Conservation (phyloP, 2,888 invertebrate genomes). For the Nemotelus nigrinus region DNA sequence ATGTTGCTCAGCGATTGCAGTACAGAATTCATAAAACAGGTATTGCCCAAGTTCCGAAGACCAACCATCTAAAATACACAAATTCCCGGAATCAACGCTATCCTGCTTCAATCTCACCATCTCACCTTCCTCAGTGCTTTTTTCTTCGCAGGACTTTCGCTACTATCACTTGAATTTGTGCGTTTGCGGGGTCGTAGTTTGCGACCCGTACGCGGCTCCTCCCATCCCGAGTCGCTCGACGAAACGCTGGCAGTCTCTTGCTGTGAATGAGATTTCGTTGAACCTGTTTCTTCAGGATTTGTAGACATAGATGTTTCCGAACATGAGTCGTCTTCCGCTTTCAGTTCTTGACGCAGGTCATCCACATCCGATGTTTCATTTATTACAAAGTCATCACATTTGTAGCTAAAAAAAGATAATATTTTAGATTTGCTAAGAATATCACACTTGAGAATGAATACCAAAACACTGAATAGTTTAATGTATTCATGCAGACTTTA, state of each 20-base stretch:
- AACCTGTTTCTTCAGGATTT: constrained; percentile 53
- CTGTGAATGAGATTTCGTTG: constrained; percentile 53
- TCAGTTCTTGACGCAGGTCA: constrained; percentile 69
- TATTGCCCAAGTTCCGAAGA: constrained; percentile 83
- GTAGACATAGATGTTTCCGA: constrained; percentile 62
- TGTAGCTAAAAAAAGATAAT: constrained; percentile 68
- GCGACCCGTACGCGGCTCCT: constrained; percentile 53
- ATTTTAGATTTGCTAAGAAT: neutral
- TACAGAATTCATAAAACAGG: constrained; percentile 88
- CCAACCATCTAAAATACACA: constrained; percentile 69
- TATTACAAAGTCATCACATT: constrained; percentile 82
- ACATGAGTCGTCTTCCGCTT: constrained; percentile 58
- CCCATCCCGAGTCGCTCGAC: constrained; percentile 57
- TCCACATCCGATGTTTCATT: constrained; percentile 74
- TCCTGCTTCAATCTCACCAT: constrained; percentile 43
- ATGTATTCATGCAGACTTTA: constrained; percentile 80
- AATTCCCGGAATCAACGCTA: neutral
- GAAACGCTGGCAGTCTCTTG: constrained; percentile 56
- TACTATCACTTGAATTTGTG: constrained; percentile 56
- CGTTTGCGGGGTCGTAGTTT: constrained; percentile 56
- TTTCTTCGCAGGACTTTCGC: constrained; percentile 49
- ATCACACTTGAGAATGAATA: constrained; percentile 58
- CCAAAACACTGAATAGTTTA: constrained; percentile 80
- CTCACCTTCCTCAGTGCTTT: constrained; percentile 48
- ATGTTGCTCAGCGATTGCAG: constrained; percentile 86